phyloP scores from a whole-genome alignment of 2,797 vertebrate species.

The Anableps anableps region DNA sequence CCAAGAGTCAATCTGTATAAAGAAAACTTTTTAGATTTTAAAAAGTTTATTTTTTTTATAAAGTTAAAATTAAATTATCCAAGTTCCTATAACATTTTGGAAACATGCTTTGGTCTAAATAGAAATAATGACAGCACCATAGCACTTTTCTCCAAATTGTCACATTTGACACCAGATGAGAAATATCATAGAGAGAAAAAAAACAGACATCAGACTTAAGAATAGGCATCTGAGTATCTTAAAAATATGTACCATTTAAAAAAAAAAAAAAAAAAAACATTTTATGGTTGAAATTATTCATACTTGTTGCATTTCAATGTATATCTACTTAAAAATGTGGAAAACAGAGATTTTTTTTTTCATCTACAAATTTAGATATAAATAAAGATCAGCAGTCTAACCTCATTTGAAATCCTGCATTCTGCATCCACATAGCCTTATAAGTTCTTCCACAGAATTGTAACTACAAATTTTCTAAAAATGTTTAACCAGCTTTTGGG shows the following conservation, averaged over 20 bases:
- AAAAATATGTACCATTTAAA: no score
- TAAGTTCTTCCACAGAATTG: not conserved
- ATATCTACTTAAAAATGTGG: not conserved
- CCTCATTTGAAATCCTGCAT: no score
- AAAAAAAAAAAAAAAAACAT: no score
- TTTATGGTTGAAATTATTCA: not conserved
- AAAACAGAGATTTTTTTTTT: not conserved
- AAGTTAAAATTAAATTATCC: not conserved
- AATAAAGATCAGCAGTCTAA: not conserved
- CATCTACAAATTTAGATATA: not conserved
- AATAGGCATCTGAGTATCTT: not conserved
- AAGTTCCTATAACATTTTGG: not conserved
- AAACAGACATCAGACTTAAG: not conserved
- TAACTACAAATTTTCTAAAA: not conserved
- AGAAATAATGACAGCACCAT: no score
- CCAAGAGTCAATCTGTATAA: not conserved
- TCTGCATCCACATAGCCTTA: not conserved
- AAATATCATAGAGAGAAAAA: not conserved
- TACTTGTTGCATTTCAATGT: not conserved
- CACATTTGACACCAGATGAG: not conserved
- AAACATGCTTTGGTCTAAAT: no score
- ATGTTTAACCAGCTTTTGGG: not conserved
- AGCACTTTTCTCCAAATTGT: not conserved
- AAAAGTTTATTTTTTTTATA: not conserved
- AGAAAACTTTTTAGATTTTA: not conserved